Evolutionary conservation across 2,113 vertebrate species (phyloP).

Genomic region (Stercorarius parasiticus): DNA sequence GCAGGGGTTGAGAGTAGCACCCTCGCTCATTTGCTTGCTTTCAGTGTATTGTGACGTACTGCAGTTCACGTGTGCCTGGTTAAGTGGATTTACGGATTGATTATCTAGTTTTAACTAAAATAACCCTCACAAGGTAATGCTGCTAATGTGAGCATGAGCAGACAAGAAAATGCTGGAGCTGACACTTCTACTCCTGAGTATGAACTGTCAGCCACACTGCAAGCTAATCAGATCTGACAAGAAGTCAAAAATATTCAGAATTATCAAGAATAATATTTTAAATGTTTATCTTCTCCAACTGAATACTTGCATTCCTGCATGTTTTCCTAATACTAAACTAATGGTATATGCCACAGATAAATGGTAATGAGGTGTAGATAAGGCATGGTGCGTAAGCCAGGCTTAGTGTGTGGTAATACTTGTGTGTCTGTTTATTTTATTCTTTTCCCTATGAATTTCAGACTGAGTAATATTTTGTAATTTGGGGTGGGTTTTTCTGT

Average conservation of each 20-base stretch:
- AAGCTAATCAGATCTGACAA: neutral
- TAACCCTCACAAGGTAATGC: neutral
- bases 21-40: neutral
- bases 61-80: neutral
- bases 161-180: neutral
- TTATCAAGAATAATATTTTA: neutral
- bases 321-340: neutral
- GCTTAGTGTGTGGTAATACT: neutral
- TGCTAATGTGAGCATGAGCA: neutral
- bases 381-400: neutral
- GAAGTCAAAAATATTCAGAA: neutral
- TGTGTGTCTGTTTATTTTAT: neutral
- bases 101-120: conserved; percentile 38
- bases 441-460: neutral
- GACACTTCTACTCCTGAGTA: neutral
- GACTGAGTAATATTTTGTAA: neutral
- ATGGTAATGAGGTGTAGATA: neutral
- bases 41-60: neutral
- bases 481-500: neutral
- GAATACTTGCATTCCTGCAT: neutral
- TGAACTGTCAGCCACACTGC: neutral
- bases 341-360: neutral
- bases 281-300: neutral
- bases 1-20: neutral
- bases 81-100: conserved; percentile 59